Evolutionary conservation across 2,113 vertebrate genomes (phyloP), one percentile per base, ranked within the genome.

Genomic region (Nothoprocta perdicaria): DNA sequence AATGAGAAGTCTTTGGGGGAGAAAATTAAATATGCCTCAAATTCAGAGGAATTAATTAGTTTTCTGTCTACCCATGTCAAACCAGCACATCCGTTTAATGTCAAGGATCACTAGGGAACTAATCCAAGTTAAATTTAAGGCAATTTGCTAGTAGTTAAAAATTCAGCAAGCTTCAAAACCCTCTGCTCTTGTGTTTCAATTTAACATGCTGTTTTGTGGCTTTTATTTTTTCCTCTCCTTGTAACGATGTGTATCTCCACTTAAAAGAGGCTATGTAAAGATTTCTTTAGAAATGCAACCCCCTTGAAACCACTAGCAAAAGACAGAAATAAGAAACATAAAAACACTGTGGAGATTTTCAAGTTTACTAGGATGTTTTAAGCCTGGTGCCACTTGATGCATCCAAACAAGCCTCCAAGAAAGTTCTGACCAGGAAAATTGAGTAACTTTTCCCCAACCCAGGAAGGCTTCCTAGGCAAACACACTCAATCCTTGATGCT

Each of bases 141-240:
- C 94, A 96, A 94, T 96, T 95, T 93, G 75, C 89, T 95, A 94
- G 94, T 93, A 96, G 92, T 96, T 96, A 96, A 96, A 91, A 96
- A 96, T 94, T 94, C 87, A 93, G 89, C 81, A 95, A 94, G 91
- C 95, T 93, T 94, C 93, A 92, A 94, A 95, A 94, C 68, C 72
- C 89, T 40, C 41, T 60, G 69, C 80, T 91, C 81, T 79, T 38
- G 31, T 65, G 79, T 88, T 93, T 92, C 87, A 93, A 57, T 91
- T 91, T 90, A 40, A 80, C 78, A 82, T 38, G 94, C 89, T 90
- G 81, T 41, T 96, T 88, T 85, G 76, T 68, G 89, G 82, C 68
- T 90, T 62, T n/a, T 12, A 31, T 78, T 61, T 21, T 3, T 0
- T 3, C 3, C 6, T 0, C n/a, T 3, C 23, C 29, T 79, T 60